Evolutionary conservation across 2,113 vertebrate genomes (phyloP).

Genomic region (Serinus canaria): DNA sequence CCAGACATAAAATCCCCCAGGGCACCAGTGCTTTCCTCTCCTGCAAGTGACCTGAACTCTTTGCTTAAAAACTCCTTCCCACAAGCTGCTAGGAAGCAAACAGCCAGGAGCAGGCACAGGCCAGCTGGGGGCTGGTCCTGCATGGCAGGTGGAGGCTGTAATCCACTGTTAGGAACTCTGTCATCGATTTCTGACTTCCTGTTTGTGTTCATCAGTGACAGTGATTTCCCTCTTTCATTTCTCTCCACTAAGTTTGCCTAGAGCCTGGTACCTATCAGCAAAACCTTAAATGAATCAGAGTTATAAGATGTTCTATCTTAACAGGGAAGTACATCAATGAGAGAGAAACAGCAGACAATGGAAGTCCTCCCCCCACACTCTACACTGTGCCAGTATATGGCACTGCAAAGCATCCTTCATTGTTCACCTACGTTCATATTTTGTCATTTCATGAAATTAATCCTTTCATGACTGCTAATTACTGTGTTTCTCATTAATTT

Average conservation of each 20-base stretch:
- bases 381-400: background rate
- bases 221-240: background rate
- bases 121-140: background rate
- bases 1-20: background rate
- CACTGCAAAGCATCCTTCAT: background rate
- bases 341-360: background rate
- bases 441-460: background rate
- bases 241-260: background rate
- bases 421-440: background rate
- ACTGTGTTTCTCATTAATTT: constrained; percentile 12
- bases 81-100: background rate
- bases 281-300: background rate
- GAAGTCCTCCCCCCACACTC: background rate
- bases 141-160: accelerated
- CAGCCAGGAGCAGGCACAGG: background rate
- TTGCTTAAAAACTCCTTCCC: background rate
- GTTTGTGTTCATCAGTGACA: background rate
- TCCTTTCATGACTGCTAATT: constrained; percentile 3
- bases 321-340: background rate
- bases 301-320: background rate
- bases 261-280: background rate
- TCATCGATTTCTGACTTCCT: constrained; percentile 36
- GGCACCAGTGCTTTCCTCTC: background rate
- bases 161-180: constrained; percentile 1
- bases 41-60: background rate